Percentiles rank a stretch among this genome's conserved stretches.
Conservation (phyloP, 1,140 invertebrate genomes). For the Platyscapa corneri region DNA sequence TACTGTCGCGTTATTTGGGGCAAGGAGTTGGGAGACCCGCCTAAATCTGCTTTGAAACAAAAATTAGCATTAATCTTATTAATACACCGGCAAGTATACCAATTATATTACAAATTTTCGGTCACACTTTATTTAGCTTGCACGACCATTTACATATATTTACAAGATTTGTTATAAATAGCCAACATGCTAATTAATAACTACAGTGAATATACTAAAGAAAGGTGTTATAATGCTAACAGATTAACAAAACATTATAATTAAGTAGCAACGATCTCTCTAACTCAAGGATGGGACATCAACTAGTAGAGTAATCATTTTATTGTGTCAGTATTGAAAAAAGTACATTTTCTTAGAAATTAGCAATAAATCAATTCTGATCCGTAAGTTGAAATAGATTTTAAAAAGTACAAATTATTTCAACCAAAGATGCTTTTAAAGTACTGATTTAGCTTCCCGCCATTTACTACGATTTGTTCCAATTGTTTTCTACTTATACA, state of each 20-base stretch:
- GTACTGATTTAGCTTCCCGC: no score
- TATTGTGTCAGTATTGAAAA: no score
- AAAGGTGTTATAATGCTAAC: not conserved
- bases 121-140: not conserved
- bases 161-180: conserved; percentile 1
- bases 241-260: not conserved
- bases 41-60: not conserved
- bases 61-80: conserved; percentile 1
- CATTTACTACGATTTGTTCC: no score
- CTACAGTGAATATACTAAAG: not conserved
- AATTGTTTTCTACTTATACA: no score
- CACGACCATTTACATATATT: not conserved
- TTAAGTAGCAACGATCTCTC: not conserved
- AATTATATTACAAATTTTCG: not conserved
- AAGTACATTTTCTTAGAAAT: no score
- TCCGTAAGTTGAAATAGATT: no score
- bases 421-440: no score
- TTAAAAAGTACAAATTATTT: no score
- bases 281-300: not conserved
- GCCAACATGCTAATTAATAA: not conserved
- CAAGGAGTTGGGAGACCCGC: not conserved
- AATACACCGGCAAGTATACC: not conserved
- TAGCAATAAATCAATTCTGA: no score
- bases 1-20: no score
- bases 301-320: not conserved